phyloP scores from a whole-genome alignment of 2,113 vertebrate genomes.

The Shinisaurus crocodilurus region DNA sequence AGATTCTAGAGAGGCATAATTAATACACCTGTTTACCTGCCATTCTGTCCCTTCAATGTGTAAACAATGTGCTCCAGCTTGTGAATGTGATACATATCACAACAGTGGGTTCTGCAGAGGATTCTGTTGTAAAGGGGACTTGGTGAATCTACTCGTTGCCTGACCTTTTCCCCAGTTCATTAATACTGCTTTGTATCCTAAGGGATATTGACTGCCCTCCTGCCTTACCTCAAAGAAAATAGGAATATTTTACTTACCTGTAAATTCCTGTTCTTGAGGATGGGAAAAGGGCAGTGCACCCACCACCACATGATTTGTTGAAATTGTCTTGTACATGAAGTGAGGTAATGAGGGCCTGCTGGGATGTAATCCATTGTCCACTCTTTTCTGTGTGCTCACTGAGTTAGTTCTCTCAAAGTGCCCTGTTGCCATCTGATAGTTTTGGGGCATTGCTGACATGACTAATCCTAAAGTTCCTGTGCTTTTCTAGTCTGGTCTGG shows the following conservation, averaged over 20 bases:
- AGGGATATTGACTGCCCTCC: neutral
- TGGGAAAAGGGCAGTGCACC: neutral
- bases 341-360: neutral
- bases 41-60: too few species aligned
- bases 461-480: neutral
- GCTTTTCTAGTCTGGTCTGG: neutral
- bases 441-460: neutral
- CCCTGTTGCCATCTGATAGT: neutral
- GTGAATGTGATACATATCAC: too few species aligned
- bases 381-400: neutral
- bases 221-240: neutral
- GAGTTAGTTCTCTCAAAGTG: neutral
- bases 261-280: neutral
- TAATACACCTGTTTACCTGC: too few species aligned
- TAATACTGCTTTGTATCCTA: neutral
- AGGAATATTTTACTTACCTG: neutral
- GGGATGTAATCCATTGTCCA: neutral
- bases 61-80: too few species aligned
- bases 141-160: neutral
- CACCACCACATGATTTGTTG: neutral
- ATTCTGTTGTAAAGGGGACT: neutral
- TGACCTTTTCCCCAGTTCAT: neutral
- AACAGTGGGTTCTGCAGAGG: neutral
- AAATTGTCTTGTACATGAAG: neutral
- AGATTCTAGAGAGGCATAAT: too few species aligned